Conservation (phyloP, 2,888 invertebrate species). For the Griposia aprilina region DNA sequence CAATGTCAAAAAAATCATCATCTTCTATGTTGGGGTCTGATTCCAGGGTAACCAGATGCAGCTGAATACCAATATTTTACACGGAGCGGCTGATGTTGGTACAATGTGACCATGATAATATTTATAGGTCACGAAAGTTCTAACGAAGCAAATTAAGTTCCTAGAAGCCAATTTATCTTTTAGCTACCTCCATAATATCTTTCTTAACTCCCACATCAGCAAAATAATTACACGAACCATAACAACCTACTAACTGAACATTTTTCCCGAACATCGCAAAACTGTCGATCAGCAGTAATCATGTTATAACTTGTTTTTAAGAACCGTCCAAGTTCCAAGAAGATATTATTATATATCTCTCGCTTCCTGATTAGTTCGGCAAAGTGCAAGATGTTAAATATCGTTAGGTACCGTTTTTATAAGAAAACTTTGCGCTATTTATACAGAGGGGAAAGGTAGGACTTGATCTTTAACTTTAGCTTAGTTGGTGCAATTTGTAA, state of each 20-base stretch:
- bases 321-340: conserved; percentile 56
- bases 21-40: neutral
- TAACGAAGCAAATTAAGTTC: conserved; percentile 24
- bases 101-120: conserved; percentile 9
- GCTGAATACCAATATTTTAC: neutral
- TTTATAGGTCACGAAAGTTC: conserved; percentile 8
- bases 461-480: conserved; percentile 43
- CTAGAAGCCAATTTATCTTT: conserved; percentile 34
- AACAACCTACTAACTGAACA: conserved; percentile 45
- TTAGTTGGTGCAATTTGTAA: conserved; percentile 36
- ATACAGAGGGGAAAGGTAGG: conserved; percentile 39
- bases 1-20: neutral
- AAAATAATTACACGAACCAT: conserved; percentile 52
- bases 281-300: conserved; percentile 63
- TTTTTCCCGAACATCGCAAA: conserved; percentile 61
- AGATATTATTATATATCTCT: conserved; percentile 63
- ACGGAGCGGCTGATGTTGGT: neutral
- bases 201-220: conserved; percentile 47
- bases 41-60: no score
- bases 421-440: conserved; percentile 58
- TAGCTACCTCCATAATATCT: conserved; percentile 38
- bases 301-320: conserved; percentile 65
- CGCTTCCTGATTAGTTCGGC: conserved; percentile 63
- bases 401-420: conserved; percentile 57
- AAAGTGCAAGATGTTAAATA: conserved; percentile 66